A percentile compares a stretch with the other conserved stretches of the same genome.
Evolutionary conservation across 2,113 vertebrate genomes (phyloP).

Genomic region (Bubo scandiacus): DNA sequence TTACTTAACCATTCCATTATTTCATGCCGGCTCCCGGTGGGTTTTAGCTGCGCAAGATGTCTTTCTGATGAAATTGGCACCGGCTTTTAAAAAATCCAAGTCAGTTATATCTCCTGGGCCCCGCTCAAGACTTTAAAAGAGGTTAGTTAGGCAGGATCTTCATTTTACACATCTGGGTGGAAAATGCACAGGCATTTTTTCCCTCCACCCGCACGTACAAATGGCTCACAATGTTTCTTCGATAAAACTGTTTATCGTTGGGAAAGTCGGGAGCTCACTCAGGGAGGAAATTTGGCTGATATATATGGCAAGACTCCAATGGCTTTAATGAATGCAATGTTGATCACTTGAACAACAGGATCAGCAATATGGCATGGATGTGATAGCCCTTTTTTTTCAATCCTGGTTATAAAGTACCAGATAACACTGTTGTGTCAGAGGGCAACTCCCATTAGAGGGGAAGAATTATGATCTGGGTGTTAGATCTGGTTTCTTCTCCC

Average conservation of each 20-base stretch:
- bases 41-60: constrained; percentile 5
- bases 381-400: neutral
- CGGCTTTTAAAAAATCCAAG: constrained; percentile 36
- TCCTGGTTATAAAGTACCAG: neutral
- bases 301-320: constrained; percentile 44
- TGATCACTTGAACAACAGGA: constrained; percentile 53
- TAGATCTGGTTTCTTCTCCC: neutral
- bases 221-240: neutral
- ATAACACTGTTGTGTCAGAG: neutral
- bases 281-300: constrained; percentile 18
- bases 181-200: neutral
- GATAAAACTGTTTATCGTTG: neutral
- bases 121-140: constrained; percentile 2
- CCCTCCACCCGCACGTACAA: neutral
- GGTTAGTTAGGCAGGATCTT: constrained; percentile 11
- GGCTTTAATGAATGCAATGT: constrained; percentile 40
- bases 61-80: constrained; percentile 48
- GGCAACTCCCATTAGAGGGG: neutral
- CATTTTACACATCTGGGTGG: neutral
- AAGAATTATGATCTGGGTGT: neutral
- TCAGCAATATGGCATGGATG: constrained; percentile 45
- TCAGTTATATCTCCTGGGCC: constrained; percentile 31
- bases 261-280: neutral
- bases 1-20: constrained; percentile 65
- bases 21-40: neutral